phyloP scores from a whole-genome alignment of 1,140 invertebrate genomes.

The Heliconius congener region DNA sequence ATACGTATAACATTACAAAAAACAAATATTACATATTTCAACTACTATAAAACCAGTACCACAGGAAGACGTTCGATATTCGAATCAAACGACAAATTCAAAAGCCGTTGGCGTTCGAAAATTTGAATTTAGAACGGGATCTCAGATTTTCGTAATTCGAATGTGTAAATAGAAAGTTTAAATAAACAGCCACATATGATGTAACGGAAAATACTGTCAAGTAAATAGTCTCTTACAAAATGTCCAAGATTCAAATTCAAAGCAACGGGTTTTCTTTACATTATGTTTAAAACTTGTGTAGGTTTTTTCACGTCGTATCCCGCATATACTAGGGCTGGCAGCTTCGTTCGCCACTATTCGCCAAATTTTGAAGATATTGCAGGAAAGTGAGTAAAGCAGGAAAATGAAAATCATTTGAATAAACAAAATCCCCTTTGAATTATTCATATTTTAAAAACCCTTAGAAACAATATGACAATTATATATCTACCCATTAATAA shows the following conservation, averaged over 20 bases:
- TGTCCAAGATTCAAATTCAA: not conserved
- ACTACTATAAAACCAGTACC: not conserved
- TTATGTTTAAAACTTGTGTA: not conserved
- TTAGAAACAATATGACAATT: too few species aligned
- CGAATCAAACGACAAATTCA: slow-evolving; percentile 4
- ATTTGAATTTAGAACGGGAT: slow-evolving; percentile 30
- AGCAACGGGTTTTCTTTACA: not conserved
- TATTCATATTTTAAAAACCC: too few species aligned
- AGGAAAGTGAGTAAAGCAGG: too few species aligned
- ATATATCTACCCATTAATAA: too few species aligned
- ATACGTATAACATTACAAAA: not conserved
- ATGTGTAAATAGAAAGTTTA: slow-evolving; percentile 34
- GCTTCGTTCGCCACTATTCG: too few species aligned
- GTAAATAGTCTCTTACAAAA: not conserved
- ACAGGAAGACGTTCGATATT: not conserved
- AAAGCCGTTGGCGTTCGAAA: not conserved
- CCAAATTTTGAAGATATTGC: too few species aligned
- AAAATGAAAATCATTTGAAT: too few species aligned
- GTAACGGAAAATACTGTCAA: slow-evolving; percentile 10
- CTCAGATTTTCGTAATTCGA: slow-evolving; percentile 23
- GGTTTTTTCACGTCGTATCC: too few species aligned
- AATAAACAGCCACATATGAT: slow-evolving; percentile 8
- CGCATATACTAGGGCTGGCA: too few species aligned
- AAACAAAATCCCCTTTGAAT: too few species aligned
- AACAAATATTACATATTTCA: not conserved